Evolutionary conservation across 1,140 invertebrate species (phyloP).

Genomic region (Geopemphigus sp.): DNA sequence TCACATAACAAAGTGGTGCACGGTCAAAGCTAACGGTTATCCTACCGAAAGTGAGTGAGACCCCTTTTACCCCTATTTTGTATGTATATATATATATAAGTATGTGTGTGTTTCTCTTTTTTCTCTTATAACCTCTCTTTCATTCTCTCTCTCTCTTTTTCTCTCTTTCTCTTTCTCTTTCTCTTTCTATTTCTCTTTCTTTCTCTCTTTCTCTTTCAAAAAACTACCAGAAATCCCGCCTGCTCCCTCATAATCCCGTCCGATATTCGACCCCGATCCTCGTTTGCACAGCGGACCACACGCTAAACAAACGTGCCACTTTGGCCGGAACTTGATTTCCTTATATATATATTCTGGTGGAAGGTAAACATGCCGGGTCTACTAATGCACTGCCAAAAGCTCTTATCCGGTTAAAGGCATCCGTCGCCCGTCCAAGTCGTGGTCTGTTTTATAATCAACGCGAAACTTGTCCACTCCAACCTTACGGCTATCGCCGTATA

Average conservation of each 20-base stretch:
- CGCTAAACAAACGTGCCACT: constrained; percentile 24
- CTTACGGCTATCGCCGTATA: no score
- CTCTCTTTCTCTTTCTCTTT: no score
- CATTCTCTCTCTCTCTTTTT: not conserved
- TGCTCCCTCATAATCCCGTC: not conserved
- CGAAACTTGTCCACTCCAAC: not conserved
- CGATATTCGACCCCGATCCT: constrained; percentile 21
- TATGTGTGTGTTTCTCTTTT: no score
- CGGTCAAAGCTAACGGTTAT: not conserved
- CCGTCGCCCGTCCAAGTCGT: not conserved
- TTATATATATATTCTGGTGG: not conserved
- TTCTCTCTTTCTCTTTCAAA: not conserved
- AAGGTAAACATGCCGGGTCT: constrained; percentile 5
- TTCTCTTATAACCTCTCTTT: no score
- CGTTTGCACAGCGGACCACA: not conserved
- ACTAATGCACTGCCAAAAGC: constrained; percentile 23
- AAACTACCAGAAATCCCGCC: constrained; percentile 5
- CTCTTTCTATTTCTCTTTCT: not conserved
- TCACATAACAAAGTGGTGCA: not conserved
- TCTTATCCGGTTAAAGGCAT: constrained; percentile 32
- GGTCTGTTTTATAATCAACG: constrained; percentile 7
- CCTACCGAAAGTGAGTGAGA: not conserved
- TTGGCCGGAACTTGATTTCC: constrained; percentile 3
- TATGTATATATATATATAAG: not conserved
- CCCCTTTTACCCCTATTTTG: not conserved